These are phyloP conservation scores for Falco peregrinus DNA, from an alignment of 2,797 vertebrate species.

Conservation along the genomic window DNA sequence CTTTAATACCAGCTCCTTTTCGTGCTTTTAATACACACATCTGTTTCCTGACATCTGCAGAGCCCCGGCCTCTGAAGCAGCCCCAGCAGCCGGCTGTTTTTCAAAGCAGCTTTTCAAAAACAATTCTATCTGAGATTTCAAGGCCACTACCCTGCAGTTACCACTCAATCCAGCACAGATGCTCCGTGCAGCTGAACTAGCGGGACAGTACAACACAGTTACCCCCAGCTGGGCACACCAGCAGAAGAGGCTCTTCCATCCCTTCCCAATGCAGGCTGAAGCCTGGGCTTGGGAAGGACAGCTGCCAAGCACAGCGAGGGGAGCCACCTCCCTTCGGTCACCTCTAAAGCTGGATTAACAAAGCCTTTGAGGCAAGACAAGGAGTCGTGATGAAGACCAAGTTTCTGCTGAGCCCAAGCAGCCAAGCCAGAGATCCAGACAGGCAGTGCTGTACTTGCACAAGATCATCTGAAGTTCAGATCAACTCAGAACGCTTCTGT, in stretches of 20 bases:
- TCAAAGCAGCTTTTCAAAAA: slow-evolving; percentile 3
- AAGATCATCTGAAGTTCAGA: accelerated
- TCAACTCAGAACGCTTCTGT: too few relatives aligned
- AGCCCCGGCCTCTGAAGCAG: not conserved
- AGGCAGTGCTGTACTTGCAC: not conserved
- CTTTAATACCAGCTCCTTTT: not conserved
- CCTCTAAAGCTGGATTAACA: not conserved
- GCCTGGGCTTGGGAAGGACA: too few relatives aligned
- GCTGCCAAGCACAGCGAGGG: not conserved
- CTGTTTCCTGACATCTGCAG: not conserved
- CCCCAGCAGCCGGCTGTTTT: not conserved
- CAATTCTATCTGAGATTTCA: not conserved
- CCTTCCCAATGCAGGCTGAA: accelerated
- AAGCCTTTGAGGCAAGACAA: not conserved
- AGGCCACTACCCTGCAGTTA: not conserved
- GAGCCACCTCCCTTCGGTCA: not conserved
- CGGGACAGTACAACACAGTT: not conserved
- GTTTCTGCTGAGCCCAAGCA: not conserved
- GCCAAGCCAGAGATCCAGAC: too few relatives aligned
- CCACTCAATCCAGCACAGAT: not conserved
- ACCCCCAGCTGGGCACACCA: not conserved
- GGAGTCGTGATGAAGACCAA: accelerated
- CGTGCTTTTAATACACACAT: not conserved
- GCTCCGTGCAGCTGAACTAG: not conserved
- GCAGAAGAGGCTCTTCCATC: not conserved